phyloP scores from a whole-genome alignment of 2,888 invertebrate species.

The Oithona nana region DNA sequence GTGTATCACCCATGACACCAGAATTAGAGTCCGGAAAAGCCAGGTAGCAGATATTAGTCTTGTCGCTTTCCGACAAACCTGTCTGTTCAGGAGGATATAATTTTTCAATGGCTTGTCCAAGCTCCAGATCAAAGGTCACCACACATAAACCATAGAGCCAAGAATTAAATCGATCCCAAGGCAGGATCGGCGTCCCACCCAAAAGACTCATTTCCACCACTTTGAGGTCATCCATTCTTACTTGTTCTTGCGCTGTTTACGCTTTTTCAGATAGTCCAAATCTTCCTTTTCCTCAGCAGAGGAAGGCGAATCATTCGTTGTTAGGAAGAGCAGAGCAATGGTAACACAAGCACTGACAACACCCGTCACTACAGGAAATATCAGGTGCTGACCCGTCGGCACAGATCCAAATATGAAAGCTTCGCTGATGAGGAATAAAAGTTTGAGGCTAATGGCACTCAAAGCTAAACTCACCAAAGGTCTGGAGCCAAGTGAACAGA shows the following conservation, averaged over 20 bases:
- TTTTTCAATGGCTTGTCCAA: slow-evolving; percentile 85
- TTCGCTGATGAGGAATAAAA: not conserved
- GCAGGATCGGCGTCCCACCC: not conserved
- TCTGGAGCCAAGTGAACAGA: no score
- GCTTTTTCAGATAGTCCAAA: not conserved
- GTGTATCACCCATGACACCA: slow-evolving; percentile 94
- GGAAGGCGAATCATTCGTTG: not conserved
- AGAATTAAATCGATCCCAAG: slow-evolving; percentile 26
- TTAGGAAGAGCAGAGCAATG: not conserved
- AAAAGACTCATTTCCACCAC: not conserved
- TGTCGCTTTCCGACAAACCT: slow-evolving; percentile 63
- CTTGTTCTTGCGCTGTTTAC: not conserved
- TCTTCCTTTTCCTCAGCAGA: not conserved
- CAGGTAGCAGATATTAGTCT: slow-evolving; percentile 84
- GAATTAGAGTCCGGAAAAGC: slow-evolving; percentile 99
- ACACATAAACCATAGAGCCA: slow-evolving; percentile 97
- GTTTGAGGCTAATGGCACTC: not conserved
- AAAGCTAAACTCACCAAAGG: not conserved
- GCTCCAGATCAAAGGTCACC: slow-evolving; percentile 93
- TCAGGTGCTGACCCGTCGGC: not conserved
- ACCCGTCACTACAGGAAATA: slow-evolving; percentile 6
- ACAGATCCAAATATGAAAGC: not conserved
- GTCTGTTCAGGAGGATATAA: slow-evolving; percentile 60
- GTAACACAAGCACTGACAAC: not conserved
- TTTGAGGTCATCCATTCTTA: not conserved